These are phyloP conservation scores for Hippasteria phrygiana DNA, from an alignment of 53 echinoderm and acorn worm genomes.

Conservation along the genomic window DNA sequence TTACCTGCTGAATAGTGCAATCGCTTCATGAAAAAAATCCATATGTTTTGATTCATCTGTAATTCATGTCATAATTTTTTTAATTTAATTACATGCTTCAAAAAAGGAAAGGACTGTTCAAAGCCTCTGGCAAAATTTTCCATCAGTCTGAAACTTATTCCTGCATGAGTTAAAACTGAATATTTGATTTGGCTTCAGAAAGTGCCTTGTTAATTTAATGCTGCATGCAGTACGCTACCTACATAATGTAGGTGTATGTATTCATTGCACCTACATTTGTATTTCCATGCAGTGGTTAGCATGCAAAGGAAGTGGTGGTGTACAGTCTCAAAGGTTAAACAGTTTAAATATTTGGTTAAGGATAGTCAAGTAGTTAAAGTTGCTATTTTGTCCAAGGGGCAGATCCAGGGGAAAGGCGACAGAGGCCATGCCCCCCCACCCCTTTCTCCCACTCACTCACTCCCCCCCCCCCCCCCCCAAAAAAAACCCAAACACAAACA, in stretches of 20 bases:
- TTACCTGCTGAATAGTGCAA: not conserved
- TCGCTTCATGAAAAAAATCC: not conserved
- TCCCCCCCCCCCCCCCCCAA: too few species aligned
- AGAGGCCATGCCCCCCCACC: too few species aligned
- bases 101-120: not conserved
- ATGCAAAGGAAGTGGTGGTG: too few species aligned
- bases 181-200: not conserved
- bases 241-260: not conserved
- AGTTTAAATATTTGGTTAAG: too few species aligned
- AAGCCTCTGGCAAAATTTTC: not conserved
- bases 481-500: too few species aligned
- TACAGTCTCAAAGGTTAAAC: too few species aligned
- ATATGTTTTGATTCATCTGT: not conserved
- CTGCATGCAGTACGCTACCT: not conserved
- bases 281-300: too few species aligned
- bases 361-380: too few species aligned
- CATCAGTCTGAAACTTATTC: not conserved
- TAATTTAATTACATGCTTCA: not conserved
- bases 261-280: too few species aligned
- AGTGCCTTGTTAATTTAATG: not conserved
- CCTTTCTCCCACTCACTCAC: too few species aligned
- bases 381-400: too few species aligned
- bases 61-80: not conserved
- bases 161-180: not conserved
- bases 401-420: too few species aligned